A percentile compares a stretch with the other conserved stretches of the same genome.
Evolutionary conservation across 2,888 invertebrate genomes (phyloP).

Genomic region (Tanypteryx hageni): DNA sequence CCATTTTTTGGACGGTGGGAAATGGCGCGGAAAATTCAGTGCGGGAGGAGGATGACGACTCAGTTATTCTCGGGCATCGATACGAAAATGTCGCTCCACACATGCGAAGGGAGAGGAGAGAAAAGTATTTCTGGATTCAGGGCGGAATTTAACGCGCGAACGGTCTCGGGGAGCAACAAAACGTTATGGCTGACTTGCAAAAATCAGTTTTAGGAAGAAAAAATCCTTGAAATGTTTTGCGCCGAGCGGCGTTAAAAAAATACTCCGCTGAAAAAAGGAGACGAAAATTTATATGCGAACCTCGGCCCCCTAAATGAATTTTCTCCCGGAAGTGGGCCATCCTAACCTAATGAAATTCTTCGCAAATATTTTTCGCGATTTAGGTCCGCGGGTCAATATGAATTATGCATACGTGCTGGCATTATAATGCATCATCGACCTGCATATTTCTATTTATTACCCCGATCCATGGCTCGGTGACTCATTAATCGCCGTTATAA

Average conservation of each 20-base stretch:
- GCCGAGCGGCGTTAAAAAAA: background rate
- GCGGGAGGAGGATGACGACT: constrained; percentile 14
- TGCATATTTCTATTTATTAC: too few relatives aligned
- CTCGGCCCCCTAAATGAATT: background rate
- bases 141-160: background rate
- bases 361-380: background rate
- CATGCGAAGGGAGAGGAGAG: background rate
- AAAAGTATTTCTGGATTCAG: background rate
- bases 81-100: background rate
- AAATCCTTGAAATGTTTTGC: background rate
- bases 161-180: background rate
- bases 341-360: constrained; percentile 9
- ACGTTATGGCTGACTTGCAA: background rate
- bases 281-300: background rate
- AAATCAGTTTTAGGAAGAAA: background rate
- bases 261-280: background rate
- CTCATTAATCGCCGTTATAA: too few relatives aligned
- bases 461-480: too few relatives aligned
- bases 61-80: background rate
- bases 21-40: background rate
- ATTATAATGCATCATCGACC: too few relatives aligned
- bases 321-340: background rate
- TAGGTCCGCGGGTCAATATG: too few relatives aligned
- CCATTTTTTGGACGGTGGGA: background rate
- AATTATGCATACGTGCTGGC: too few relatives aligned